Conservation (phyloP, 2,888 invertebrate species). For the Bellardia bayeri region DNA sequence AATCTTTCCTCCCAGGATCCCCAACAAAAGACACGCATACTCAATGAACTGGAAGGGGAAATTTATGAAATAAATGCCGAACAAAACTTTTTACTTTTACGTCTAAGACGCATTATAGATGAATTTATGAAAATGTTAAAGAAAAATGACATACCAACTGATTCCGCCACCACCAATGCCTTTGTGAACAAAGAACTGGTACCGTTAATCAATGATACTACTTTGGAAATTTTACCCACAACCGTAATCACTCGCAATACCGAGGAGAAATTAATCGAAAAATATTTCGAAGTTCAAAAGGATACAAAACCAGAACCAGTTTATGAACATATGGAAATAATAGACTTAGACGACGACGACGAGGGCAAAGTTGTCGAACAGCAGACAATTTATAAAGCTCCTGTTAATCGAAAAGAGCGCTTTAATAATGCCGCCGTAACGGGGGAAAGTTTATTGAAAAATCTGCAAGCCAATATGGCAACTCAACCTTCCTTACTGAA, state of each 20-base stretch:
- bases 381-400: constrained; percentile 27
- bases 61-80: constrained; percentile 83
- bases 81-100: constrained; percentile 79
- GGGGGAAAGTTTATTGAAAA: constrained; percentile 57
- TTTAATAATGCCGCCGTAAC: not conserved
- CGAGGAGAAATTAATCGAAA: constrained; percentile 80
- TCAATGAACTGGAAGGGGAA: constrained; percentile 82
- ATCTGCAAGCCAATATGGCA: constrained; percentile 19
- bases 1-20: constrained; percentile 76
- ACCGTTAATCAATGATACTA: constrained; percentile 77
- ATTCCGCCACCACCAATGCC: constrained; percentile 77
- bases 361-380: constrained; percentile 36
- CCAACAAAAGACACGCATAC: constrained; percentile 78
- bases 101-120: constrained; percentile 78
- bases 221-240: constrained; percentile 76
- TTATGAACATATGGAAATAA: constrained; percentile 54
- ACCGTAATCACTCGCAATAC: constrained; percentile 77
- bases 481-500: constrained; percentile 75
- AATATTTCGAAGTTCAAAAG: constrained; percentile 77
- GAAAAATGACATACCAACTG: constrained; percentile 76
- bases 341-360: constrained; percentile 65
- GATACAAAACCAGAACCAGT: constrained; percentile 46
- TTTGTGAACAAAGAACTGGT: constrained; percentile 79
- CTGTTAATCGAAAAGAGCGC: constrained; percentile 11
- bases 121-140: constrained; percentile 78